Evolutionary conservation across 1,140 invertebrate genomes (phyloP), one percentile per base, ranked within the genome.

Genomic region (Drosophila prosaltans): DNA sequence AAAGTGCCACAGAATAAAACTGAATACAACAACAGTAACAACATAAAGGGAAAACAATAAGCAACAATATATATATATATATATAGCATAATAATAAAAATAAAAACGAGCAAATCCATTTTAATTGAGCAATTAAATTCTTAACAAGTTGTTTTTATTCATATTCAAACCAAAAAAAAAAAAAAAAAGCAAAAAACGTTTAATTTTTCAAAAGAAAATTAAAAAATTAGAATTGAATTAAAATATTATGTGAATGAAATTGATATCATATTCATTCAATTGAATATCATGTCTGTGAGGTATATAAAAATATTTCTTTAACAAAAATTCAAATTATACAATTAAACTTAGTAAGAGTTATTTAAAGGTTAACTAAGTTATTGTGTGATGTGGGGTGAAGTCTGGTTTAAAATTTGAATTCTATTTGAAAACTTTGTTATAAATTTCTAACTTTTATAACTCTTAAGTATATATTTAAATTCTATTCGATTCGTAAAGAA

Each of bases 191-290:
- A 51, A 51, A 51, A 51, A 51, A 8, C 45, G 24, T 51, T 75
- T 75, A 62, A 75, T 75, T 75, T 75, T 72, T 5, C 45, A 51
- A 51, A 51, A n/a, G 10, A 51, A 10, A 51, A 26, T 51, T 51
- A 1, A 21, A 51, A 26, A 24, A 26, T 51, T 51, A 51, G 21
- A 51, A 51, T 51, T 24, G n/a, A 36, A 36, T 10, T 51, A 2
- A 24, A 51, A 51, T 51, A 24, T 51, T 11, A 26, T 26, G 3
- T 26, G 16, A 30, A 30, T 30, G 4, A 30, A 30, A 30, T 2
- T 2, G 28, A 4, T 30, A 2, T 30, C 28, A 30, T 30, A 2
- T 30, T 30, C 28, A 30, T 30, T 30, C 28, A 30, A 30, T 30
- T 30, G 16, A 16, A 16, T 16, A 16, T 16, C 16, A 16, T 16